Evolutionary conservation across 2,113 vertebrate genomes (phyloP), one percentile per base, ranked within the genome.

Genomic region (Anarrhichthys ocellatus): DNA sequence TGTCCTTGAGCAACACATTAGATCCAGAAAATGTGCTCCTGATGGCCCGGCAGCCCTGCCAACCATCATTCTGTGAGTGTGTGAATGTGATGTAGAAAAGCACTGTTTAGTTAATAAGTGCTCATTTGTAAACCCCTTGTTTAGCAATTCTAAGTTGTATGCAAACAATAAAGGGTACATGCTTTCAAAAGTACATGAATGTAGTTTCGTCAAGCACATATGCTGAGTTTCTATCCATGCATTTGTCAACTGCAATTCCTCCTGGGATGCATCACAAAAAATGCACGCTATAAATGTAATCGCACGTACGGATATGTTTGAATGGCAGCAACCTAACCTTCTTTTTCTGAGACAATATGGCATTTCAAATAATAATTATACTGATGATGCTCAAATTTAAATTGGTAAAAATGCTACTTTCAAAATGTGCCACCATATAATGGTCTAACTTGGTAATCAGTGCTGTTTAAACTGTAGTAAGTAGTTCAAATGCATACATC

Each of bases 1-100:
- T 73, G 73, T 64, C 67, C 77, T 73, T 73, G 68, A 74, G 80
- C 68, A 70, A 65, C 34, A 70, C 38, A 82, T 68, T 75, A 54
- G 64, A 34, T 6, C 27, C 58, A 2, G 10, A 32, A 11, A 83
- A 34, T 15, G 3, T 24, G 15, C 73, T 72, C 20, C 61, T 72
- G 61, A 76, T 61, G 73, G 29, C 9, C 3, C 9, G 7, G 50
- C 56, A 66, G 20, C 50, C 42, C 64, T 58, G 32, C 48, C 59
- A 48, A 22, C 48, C 34, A 10, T 44, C 36, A 1, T 40, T 40
- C 32, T 73, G 36, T 59, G 48, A 58, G 5, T 66, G 18, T 56
- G 73, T 65, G 38, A 44, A 24, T 62, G 22, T 36, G 14, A 73
- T 17, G 40, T 13, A 81, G 11, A 22, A 62, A 68, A 62, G 24